Percentiles rank a stretch among this genome's conserved stretches.
Conservation (phyloP, 2,888 invertebrate species). For the Archaeoteleia sp. region DNA sequence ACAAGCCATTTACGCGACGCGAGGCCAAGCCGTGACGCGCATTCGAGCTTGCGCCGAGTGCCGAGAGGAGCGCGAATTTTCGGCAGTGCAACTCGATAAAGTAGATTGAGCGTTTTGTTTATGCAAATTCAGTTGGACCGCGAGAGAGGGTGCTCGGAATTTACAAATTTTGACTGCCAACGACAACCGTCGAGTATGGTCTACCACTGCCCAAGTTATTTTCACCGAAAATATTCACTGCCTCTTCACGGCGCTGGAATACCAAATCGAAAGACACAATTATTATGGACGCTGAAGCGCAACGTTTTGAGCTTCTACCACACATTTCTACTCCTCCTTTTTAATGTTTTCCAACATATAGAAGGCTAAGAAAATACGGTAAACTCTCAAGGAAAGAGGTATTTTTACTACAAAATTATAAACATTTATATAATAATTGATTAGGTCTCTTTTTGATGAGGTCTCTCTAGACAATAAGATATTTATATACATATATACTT, state of each 20-base stretch:
- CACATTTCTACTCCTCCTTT: slow-evolving; percentile 12
- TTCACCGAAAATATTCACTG: slow-evolving; percentile 51
- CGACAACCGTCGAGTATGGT: slow-evolving; percentile 11
- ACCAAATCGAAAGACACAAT: slow-evolving; percentile 53
- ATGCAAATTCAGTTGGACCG: slow-evolving; percentile 58
- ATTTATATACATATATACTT: too few species aligned
- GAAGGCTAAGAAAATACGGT: too few species aligned
- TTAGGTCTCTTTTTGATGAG: too few species aligned
- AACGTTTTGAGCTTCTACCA: slow-evolving; percentile 39
- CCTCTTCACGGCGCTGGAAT: slow-evolving; percentile 39
- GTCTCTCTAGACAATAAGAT: too few species aligned
- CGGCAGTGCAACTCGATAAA: slow-evolving; percentile 61
- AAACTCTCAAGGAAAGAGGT: too few species aligned
- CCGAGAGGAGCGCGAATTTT: slow-evolving; percentile 40
- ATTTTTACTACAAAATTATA: too few species aligned
- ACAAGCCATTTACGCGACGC: slow-evolving; percentile 22
- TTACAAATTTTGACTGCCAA: slow-evolving; percentile 33
- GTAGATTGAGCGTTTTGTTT: slow-evolving; percentile 65
- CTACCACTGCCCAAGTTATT: slow-evolving; percentile 47
- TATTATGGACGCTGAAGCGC: slow-evolving; percentile 55
- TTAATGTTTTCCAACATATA: too few species aligned
- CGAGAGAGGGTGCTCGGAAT: slow-evolving; percentile 28
- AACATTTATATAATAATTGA: too few species aligned
- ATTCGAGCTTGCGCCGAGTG: slow-evolving; percentile 12
- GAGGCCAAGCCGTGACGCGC: slow-evolving; percentile 36